phyloP scores from a whole-genome alignment of 2,888 invertebrate genomes.

The Crioceris asparagi region DNA sequence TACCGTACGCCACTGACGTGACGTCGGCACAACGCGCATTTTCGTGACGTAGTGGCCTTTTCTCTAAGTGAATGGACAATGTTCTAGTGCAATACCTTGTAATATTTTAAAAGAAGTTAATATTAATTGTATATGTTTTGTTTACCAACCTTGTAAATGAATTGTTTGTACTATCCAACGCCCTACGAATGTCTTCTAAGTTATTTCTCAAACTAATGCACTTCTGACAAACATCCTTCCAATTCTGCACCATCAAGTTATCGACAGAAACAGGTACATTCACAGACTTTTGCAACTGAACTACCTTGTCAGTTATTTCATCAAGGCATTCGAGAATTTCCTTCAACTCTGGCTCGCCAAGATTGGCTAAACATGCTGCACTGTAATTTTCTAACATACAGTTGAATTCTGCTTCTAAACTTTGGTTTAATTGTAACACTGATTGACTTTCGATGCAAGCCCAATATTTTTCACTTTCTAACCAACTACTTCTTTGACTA shows the following conservation, averaged over 20 bases:
- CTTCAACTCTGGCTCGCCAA: conserved; percentile 26
- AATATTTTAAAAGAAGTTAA: no score
- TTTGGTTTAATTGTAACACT: conserved; percentile 38
- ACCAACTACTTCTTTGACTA: conserved; percentile 24
- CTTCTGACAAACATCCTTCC: conserved; percentile 46
- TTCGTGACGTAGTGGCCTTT: no score
- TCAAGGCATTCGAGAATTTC: conserved; percentile 23
- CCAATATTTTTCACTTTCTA: conserved; percentile 32
- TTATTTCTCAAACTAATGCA: conserved; percentile 46
- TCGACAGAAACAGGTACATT: conserved; percentile 21
- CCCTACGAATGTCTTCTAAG: conserved; percentile 43
- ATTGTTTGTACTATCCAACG: no score
- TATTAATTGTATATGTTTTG: no score
- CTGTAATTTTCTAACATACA: conserved; percentile 48
- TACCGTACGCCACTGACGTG: no score
- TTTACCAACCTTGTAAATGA: no score
- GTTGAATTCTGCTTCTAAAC: conserved; percentile 55
- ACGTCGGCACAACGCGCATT: no score
- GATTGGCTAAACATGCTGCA: conserved; percentile 49
- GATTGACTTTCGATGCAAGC: conserved; percentile 41
- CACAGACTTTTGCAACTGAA: conserved; percentile 23
- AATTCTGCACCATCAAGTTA: conserved; percentile 31
- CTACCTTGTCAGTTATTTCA: conserved; percentile 24
- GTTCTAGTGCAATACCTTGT: no score
- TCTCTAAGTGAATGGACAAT: no score